Evolutionary conservation across 1,140 invertebrate genomes (phyloP).

Genomic region (Gryllus bimaculatus): DNA sequence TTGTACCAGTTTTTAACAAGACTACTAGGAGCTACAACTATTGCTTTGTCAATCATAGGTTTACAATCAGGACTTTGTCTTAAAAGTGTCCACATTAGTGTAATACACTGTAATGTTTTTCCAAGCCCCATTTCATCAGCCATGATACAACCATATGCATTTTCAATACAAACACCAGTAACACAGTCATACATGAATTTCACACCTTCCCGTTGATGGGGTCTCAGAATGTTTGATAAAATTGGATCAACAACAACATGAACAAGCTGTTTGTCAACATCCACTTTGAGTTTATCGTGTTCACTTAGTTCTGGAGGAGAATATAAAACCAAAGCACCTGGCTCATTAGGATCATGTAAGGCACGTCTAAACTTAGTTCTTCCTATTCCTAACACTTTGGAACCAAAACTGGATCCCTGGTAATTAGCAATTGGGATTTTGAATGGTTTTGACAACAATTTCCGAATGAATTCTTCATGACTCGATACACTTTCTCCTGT

Average conservation of each 20-base stretch:
- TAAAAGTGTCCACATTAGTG: constrained; percentile 90
- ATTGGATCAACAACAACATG: constrained; percentile 93
- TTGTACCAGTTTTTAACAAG: constrained; percentile 99
- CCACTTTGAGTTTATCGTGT: constrained; percentile 73
- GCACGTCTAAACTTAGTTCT: constrained; percentile 58
- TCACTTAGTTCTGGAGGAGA: constrained; percentile 69
- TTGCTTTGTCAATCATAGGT: constrained; percentile 80
- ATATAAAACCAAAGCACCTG: constrained; percentile 87
- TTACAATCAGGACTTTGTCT: constrained; percentile 75
- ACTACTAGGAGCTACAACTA: constrained; percentile 94
- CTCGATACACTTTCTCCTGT: not conserved
- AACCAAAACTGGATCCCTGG: constrained; percentile 47
- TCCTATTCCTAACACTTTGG: constrained; percentile 61
- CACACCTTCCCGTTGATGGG: constrained; percentile 98
- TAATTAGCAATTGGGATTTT: constrained; percentile 93
- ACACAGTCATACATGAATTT: constrained; percentile 99
- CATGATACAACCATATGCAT: constrained; percentile 93
- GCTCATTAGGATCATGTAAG: constrained; percentile 87
- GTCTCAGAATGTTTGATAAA: constrained; percentile 80
- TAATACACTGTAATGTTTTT: constrained; percentile 97
- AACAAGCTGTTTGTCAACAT: constrained; percentile 56
- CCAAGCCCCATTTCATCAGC: constrained; percentile 97
- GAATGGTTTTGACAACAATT: constrained; percentile 81
- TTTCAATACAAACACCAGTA: constrained; percentile 79
- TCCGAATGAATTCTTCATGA: constrained; percentile 69